A percentile compares a stretch with the other conserved stretches of the same genome.
These are phyloP conservation scores for Anagyrus pseudococci DNA, from an alignment of 2,888 invertebrate genomes.

Conservation along the genomic window DNA sequence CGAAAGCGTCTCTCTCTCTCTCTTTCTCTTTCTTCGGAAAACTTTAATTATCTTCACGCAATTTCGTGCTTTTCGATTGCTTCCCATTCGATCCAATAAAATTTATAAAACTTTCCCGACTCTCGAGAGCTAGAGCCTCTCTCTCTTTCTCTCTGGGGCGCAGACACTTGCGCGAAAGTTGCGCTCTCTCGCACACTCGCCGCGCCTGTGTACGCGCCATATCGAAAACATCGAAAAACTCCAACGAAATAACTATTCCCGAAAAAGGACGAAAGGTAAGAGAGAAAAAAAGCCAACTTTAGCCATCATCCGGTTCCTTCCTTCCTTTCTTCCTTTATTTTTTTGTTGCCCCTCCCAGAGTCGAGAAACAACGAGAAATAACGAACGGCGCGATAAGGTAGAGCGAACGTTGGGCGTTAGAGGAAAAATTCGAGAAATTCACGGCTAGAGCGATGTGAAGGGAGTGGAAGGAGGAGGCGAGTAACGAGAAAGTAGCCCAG, in stretches of 20 bases:
- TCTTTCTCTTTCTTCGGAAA: neutral
- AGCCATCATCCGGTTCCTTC: neutral
- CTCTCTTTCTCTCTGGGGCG: neutral
- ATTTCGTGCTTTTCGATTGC: constrained; percentile 19
- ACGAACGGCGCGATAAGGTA: too few species aligned
- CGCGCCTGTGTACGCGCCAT: too few species aligned
- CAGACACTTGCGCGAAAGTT: constrained; percentile 5
- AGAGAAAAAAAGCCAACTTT: constrained; percentile 11
- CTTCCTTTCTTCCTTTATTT: too few species aligned
- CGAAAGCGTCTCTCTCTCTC: neutral
- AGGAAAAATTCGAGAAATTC: too few species aligned
- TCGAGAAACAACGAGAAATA: constrained; percentile 1
- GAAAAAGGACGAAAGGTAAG: neutral
- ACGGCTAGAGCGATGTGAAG: too few species aligned
- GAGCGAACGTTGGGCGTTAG: too few species aligned
- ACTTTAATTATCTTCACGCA: constrained; percentile 23
- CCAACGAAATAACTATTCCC: constrained; percentile 14
- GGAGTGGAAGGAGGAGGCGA: neutral
- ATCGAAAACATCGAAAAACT: constrained; percentile 19
- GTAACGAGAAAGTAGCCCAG: constrained; percentile 11
- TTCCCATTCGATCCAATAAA: constrained; percentile 16
- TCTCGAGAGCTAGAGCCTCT: neutral
- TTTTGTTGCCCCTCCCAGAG: neutral
- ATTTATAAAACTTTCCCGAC: constrained; percentile 19
- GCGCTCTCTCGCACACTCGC: constrained; percentile 3